Evolutionary conservation across 2,797 vertebrate genomes (phyloP).

Genomic region (Ciconia nigra): DNA sequence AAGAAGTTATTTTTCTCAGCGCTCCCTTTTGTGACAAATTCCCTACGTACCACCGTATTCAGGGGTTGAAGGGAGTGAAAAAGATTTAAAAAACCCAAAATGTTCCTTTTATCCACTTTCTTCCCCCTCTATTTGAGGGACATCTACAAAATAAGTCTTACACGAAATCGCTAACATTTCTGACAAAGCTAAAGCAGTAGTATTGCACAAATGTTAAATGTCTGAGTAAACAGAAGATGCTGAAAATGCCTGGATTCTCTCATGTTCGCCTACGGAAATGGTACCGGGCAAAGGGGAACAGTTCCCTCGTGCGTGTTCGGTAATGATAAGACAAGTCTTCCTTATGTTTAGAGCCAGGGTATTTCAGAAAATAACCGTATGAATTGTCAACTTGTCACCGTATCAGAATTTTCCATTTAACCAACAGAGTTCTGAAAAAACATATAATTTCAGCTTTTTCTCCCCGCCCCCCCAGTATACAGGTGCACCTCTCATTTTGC

Average conservation of each 20-base stretch:
- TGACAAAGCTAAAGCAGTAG: neutral
- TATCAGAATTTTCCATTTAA: no score
- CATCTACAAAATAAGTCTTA: neutral
- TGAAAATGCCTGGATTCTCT: neutral
- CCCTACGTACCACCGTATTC: neutral
- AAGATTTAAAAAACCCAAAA: neutral
- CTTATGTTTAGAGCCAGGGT: neutral
- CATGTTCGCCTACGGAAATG: accelerated
- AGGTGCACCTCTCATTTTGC: neutral
- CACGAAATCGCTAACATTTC: neutral
- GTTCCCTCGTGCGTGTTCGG: no score
- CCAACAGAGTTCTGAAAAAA: neutral
- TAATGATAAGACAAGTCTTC: neutral
- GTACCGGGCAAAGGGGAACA: neutral
- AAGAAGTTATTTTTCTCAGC: neutral
- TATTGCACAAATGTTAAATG: neutral
- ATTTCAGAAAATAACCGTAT: neutral
- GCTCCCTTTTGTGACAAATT: neutral
- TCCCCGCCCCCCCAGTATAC: neutral
- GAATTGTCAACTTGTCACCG: neutral
- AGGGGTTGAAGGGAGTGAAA: neutral
- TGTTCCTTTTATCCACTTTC: neutral
- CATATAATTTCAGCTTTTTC: neutral
- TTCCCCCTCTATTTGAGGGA: neutral
- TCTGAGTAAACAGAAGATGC: neutral